These are phyloP conservation scores for Apodemus speciosus DNA, from an alignment of 2,113 vertebrate species.

Conservation along the genomic window DNA sequence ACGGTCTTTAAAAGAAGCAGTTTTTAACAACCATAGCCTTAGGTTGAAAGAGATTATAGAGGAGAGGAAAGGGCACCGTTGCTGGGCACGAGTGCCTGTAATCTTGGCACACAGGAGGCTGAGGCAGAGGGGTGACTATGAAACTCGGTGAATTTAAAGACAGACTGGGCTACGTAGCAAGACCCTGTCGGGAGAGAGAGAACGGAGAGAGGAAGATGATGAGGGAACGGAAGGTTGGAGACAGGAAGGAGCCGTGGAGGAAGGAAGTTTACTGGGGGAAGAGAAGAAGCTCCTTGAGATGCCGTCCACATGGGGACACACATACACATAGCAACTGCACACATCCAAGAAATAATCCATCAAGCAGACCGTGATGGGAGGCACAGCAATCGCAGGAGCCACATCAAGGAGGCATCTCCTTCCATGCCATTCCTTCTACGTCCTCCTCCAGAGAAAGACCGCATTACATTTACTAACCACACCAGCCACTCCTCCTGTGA, in stretches of 20 bases:
- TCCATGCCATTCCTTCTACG: not conserved
- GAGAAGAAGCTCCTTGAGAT: too few relatives aligned
- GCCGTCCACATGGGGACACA: rapidly evolving
- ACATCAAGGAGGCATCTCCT: not conserved
- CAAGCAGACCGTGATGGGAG: not conserved
- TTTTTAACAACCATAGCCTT: not conserved
- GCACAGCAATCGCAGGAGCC: not conserved
- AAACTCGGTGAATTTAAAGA: not conserved
- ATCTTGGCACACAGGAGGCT: not conserved
- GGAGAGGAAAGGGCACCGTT: not conserved
- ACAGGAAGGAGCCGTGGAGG: not conserved
- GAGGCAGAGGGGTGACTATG: not conserved
- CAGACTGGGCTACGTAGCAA: not conserved
- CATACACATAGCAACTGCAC: rapidly evolving
- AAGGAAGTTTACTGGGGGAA: too few relatives aligned
- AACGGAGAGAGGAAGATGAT: too few relatives aligned
- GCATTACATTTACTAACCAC: not conserved
- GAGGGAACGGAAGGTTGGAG: too few relatives aligned
- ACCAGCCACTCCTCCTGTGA: not conserved
- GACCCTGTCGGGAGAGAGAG: not conserved
- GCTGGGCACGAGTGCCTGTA: too few relatives aligned
- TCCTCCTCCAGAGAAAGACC: not conserved
- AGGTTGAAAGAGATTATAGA: not conserved
- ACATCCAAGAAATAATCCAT: not conserved
- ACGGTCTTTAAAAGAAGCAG: not conserved